Conservation (phyloP, 2,888 invertebrate genomes). For the Cyaniris semiargus region DNA sequence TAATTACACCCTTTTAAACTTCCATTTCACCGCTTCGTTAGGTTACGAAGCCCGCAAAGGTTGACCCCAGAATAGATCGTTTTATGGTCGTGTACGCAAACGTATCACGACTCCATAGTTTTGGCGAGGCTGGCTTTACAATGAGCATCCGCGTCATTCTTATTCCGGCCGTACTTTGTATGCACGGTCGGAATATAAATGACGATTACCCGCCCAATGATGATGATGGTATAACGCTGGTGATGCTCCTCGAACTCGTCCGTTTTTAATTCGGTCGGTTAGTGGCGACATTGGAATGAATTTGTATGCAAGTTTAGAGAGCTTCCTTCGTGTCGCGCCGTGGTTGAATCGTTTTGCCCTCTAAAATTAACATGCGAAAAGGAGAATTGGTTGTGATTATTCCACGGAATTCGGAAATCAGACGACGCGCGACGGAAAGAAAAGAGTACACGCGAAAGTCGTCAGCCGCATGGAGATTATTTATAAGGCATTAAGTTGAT, state of each 20-base stretch:
- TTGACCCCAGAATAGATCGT: conserved; percentile 41
- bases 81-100: conserved; percentile 49
- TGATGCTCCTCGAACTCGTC: conserved; percentile 41
- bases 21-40: conserved; percentile 61
- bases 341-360: conserved; percentile 61
- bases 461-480: neutral
- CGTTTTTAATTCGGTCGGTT: conserved; percentile 53
- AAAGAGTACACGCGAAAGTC: neutral
- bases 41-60: conserved; percentile 45
- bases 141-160: conserved; percentile 57
- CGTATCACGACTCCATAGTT: conserved; percentile 52
- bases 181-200: conserved; percentile 66
- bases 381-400: conserved; percentile 38
- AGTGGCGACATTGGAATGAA: conserved; percentile 55
- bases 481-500: neutral
- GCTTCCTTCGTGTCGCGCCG: conserved; percentile 60
- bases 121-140: conserved; percentile 65
- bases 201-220: conserved; percentile 49
- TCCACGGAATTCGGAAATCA: no score
- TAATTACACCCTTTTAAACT: conserved; percentile 59
- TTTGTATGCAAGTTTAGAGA: conserved; percentile 65
- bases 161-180: conserved; percentile 56
- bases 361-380: conserved; percentile 58
- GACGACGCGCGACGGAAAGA: neutral
- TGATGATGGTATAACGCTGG: conserved; percentile 43